Percentiles rank a stretch among this genome's conserved stretches.
These are phyloP conservation scores for Metopia argyrocephala DNA, from an alignment of 2,888 invertebrate species.

Conservation along the genomic window DNA sequence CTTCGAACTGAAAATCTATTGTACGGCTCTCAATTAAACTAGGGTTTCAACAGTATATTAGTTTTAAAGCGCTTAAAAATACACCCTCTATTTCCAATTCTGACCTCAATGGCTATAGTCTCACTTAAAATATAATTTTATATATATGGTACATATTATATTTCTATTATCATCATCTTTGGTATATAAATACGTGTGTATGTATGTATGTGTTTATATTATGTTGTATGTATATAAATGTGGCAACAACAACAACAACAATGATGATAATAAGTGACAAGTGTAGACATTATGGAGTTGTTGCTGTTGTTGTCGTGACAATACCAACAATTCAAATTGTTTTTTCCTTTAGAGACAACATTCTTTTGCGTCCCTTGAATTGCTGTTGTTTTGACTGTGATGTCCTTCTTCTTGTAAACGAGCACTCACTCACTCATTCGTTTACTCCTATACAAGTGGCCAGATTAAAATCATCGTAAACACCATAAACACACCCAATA, in stretches of 20 bases:
- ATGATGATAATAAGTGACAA: constrained; percentile 49
- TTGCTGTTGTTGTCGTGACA: constrained; percentile 44
- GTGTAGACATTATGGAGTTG: constrained; percentile 58
- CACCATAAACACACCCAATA: constrained; percentile 44
- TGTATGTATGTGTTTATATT: neutral
- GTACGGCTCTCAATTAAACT: no score
- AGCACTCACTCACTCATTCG: neutral
- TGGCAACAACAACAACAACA: constrained; percentile 23
- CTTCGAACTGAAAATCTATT: no score
- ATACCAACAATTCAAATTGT: constrained; percentile 38
- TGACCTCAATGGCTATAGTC: neutral
- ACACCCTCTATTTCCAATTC: neutral
- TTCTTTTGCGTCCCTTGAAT: constrained; percentile 29
- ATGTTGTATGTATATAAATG: constrained; percentile 11
- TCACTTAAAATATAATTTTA: neutral
- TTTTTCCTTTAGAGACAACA: constrained; percentile 13
- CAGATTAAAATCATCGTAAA: constrained; percentile 54
- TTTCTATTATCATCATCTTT: neutral
- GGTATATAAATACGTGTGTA: neutral
- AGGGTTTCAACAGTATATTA: no score
- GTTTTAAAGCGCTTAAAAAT: no score
- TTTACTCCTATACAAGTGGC: constrained; percentile 24
- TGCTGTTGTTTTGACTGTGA: constrained; percentile 16
- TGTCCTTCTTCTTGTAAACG: constrained; percentile 34
- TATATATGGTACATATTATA: neutral